Evolutionary conservation across 2,113 vertebrate genomes (phyloP).

Genomic region (Hippopotamus amphibius): DNA sequence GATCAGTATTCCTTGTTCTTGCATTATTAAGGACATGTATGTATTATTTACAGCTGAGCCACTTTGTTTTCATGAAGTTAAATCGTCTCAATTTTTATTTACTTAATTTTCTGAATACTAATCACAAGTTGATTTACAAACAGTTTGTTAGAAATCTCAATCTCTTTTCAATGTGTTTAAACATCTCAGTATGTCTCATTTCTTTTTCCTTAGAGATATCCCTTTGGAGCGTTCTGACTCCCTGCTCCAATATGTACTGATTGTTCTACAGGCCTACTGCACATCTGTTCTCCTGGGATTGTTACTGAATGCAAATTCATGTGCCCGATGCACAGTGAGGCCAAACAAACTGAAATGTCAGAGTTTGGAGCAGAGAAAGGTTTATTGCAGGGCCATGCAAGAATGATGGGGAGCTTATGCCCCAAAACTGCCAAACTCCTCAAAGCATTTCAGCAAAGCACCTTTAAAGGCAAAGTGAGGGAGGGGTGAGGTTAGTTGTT

Average conservation of each 20-base stretch:
- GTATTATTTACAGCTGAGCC: neutral
- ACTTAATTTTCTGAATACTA: neutral
- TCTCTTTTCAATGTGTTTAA: neutral
- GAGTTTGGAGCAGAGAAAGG: neutral
- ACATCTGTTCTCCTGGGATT: neutral
- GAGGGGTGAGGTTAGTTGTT: neutral
- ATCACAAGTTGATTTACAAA: neutral
- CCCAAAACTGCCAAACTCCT: neutral
- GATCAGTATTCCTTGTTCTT: neutral
- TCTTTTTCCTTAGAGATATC: neutral
- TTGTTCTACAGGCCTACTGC: neutral
- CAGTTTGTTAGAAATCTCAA: neutral
- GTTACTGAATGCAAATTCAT: neutral
- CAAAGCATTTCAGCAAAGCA: neutral
- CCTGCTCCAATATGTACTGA: neutral
- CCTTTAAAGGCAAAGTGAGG: neutral
- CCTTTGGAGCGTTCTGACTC: neutral
- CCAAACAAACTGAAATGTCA: neutral
- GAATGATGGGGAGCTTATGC: neutral
- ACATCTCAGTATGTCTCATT: neutral
- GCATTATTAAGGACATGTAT: neutral
- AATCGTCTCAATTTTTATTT: neutral
- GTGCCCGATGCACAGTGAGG: neutral
- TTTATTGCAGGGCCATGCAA: neutral
- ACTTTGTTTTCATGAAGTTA: neutral